phyloP scores from a whole-genome alignment of 2,888 invertebrate genomes.

The Ypsolopha sequella region DNA sequence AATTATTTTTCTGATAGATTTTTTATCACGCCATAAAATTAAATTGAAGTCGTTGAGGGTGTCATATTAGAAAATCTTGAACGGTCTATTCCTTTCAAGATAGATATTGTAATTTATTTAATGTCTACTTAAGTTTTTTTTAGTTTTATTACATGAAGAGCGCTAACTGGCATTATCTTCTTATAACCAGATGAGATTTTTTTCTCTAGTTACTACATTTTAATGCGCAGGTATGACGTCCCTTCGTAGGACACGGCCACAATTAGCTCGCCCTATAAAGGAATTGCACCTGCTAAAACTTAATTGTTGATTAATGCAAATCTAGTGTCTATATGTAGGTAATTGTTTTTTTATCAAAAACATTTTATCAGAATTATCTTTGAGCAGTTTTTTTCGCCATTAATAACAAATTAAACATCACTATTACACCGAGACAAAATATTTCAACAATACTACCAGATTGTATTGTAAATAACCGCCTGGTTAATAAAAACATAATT shows the following conservation, averaged over 20 bases:
- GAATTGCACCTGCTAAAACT: constrained; percentile 56
- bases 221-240: constrained; percentile 45
- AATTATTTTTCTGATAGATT: too few relatives aligned
- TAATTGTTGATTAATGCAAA: constrained; percentile 26
- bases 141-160: background rate
- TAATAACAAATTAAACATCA: too few relatives aligned
- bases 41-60: background rate
- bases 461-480: too few relatives aligned
- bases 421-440: too few relatives aligned
- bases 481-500: too few relatives aligned
- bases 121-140: background rate
- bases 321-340: background rate
- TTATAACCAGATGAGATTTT: constrained; percentile 33
- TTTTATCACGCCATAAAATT: too few relatives aligned
- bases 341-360: background rate
- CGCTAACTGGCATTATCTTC: constrained; percentile 26
- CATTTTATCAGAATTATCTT: too few relatives aligned
- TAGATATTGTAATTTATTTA: background rate
- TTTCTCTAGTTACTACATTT: constrained; percentile 29
- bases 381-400: too few relatives aligned
- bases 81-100: background rate
- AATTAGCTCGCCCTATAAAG: constrained; percentile 46
- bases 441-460: too few relatives aligned
- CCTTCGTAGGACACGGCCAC: constrained; percentile 24
- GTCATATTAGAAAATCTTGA: background rate